These are phyloP conservation scores for Zaprionus ghesquierei DNA, from an alignment of 1,140 invertebrate genomes.

Conservation along the genomic window DNA sequence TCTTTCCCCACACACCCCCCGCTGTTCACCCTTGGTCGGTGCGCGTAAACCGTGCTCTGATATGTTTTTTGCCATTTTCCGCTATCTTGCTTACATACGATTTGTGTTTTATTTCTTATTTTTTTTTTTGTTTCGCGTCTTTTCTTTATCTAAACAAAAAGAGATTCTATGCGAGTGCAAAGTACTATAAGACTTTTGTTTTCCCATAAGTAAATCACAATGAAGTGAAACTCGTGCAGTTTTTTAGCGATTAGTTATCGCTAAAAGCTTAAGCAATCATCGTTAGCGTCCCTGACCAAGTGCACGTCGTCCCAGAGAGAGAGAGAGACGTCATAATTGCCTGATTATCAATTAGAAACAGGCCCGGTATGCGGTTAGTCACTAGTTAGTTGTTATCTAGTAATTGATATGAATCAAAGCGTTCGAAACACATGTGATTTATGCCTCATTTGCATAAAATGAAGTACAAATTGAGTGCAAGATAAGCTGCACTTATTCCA, in stretches of 20 bases:
- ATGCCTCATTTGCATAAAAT: not conserved
- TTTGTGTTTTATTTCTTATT: not conserved
- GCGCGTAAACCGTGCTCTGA: not conserved
- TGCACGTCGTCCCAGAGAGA: constrained; percentile 62
- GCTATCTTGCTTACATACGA: constrained; percentile 8
- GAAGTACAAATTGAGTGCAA: not conserved
- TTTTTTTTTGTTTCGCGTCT: too few relatives aligned
- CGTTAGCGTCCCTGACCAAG: constrained; percentile 56
- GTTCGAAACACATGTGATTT: not conserved
- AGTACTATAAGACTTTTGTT: constrained; percentile 14
- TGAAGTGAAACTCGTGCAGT: constrained; percentile 15
- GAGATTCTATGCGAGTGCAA: constrained; percentile 5
- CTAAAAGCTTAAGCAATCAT: constrained; percentile 25
- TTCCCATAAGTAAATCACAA: not conserved
- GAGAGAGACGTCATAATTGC: constrained; percentile 20
- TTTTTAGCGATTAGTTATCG: constrained; percentile 28
- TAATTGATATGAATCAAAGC: not conserved
- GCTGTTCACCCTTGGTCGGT: not conserved
- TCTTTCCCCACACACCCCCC: not conserved
- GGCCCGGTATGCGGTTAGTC: not conserved
- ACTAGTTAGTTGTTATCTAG: not conserved
- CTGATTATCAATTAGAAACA: constrained; percentile 12
- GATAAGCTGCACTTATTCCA: not conserved
- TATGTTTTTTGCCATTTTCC: constrained; percentile 18
- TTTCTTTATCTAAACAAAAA: constrained; percentile 25